phyloP scores from a whole-genome alignment of 2,797 vertebrate species.

The Muscicapa striata region DNA sequence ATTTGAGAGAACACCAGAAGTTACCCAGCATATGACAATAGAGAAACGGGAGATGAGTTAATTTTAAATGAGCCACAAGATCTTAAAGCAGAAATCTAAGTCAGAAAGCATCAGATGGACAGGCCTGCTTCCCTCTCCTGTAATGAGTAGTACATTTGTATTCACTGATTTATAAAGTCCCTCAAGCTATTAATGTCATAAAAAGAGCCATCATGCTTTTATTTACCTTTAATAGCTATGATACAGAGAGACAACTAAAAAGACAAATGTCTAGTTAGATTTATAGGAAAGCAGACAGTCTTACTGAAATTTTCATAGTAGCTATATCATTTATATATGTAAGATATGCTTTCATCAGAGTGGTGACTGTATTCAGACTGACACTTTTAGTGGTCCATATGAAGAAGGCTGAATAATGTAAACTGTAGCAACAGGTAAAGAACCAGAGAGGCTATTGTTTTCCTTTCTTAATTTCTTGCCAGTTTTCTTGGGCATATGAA shows the following conservation, averaged over 20 bases:
- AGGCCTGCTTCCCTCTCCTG: neutral
- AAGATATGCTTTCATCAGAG: neutral
- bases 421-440: constrained; percentile 5
- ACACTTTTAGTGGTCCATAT: neutral
- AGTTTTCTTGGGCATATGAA: neutral
- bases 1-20: neutral
- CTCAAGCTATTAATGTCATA: constrained; percentile 16
- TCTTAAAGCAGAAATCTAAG: neutral
- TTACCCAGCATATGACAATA: neutral
- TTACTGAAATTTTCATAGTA: constrained; percentile 40
- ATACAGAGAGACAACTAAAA: constrained; percentile 40
- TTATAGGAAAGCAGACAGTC: constrained; percentile 19
- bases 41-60: neutral
- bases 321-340: constrained; percentile 21
- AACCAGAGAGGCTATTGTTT: neutral
- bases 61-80: constrained; percentile 13
- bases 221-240: constrained; percentile 34
- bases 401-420: neutral
- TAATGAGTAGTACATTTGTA: neutral
- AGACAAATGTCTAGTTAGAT: constrained; percentile 12
- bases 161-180: neutral
- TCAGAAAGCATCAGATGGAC: neutral
- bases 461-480: neutral
- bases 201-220: constrained; percentile 17
- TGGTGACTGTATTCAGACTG: neutral